Base-by-base conservation (phyloP, 1,140 invertebrate genomes). In the Calosoma granatense region DNA sequence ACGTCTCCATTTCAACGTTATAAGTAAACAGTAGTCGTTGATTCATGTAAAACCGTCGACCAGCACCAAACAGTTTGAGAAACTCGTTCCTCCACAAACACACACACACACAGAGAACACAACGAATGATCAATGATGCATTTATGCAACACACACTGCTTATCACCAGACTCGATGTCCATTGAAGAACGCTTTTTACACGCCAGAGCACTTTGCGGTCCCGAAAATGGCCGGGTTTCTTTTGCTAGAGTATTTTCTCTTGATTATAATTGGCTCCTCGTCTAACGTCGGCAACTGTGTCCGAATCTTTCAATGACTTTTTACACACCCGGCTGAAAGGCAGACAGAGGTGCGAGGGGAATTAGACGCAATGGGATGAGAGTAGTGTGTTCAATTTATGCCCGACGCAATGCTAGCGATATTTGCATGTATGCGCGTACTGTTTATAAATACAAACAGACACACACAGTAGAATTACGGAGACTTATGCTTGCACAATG, bases 81-180 rank as follows among this genome's bases (percentile, higher is more conserved):
- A 47, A 47, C 41, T 17, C 41, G 41, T 47, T 47, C 17, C 41
- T 47, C 41, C 17, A 4, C 9, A 9, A 9, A 47, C 41, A 47
- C 9, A 17, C 9, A 47, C 41, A 47, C 9, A 17, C 41, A 4
- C 6, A 9, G 17, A 47, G 41, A 17, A 57, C n/a, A n/a, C 57
- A 53, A 57, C 59, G 63, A 65, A 65, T 65, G 64, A 65, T 65
- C 61, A 65, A 65, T n/a, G n/a, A n/a, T 65, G 63, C 63, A 65
- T 65, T 65, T 65, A 65, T 65, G 63, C 63, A 62, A 63, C 61
- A 63, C 62, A 64, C n/a, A 61, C 62, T 64, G 62, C 62, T 60
- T 60, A n/a, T 64, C 63, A 63, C 63, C 60, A 62, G 57, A 36
- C n/a, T 36, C 26, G n/a, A 36, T 36, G n/a, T 36, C n/a, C 26